Conservation (phyloP, 2,888 invertebrate species). For the Plagiodera versicolora region DNA sequence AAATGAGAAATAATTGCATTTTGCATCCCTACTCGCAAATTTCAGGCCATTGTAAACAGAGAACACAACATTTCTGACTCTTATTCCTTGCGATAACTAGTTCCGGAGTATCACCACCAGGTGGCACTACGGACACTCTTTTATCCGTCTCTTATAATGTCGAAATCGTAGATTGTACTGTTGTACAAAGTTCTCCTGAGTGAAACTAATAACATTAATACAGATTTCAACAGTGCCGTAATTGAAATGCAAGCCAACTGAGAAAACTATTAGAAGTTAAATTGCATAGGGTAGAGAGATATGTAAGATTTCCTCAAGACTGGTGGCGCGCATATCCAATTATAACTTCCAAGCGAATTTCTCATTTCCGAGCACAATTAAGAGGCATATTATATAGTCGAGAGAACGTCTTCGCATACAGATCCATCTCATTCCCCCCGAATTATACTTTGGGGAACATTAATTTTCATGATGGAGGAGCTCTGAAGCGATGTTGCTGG, state of each 20-base stretch:
- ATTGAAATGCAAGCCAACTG: slow-evolving; percentile 16
- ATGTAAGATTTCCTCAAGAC: slow-evolving; percentile 42
- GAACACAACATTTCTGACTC: too few relatives aligned
- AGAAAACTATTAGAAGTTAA: slow-evolving; percentile 27
- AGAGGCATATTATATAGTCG: slow-evolving; percentile 60
- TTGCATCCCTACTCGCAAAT: too few relatives aligned
- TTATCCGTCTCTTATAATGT: too few relatives aligned
- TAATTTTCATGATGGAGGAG: slow-evolving; percentile 57
- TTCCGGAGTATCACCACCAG: too few relatives aligned
- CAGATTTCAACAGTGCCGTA: slow-evolving; percentile 9
- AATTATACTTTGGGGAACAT: slow-evolving; percentile 60
- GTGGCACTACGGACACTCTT: too few relatives aligned
- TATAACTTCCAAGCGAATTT: slow-evolving; percentile 62
- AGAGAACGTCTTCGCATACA: slow-evolving; percentile 55
- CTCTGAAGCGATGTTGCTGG: slow-evolving; percentile 18
- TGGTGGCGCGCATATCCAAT: slow-evolving; percentile 57
- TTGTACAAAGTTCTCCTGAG: not conserved
- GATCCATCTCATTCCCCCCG: slow-evolving; percentile 53
- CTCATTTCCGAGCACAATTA: slow-evolving; percentile 60
- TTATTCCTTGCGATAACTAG: too few relatives aligned
- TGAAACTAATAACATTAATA: not conserved
- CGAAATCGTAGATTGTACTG: too few relatives aligned
- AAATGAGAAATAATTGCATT: too few relatives aligned
- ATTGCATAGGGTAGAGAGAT: slow-evolving; percentile 32
- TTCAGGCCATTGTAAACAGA: too few relatives aligned